Conservation (phyloP, 2,888 invertebrate species). For the Trissoscelio sp. region DNA sequence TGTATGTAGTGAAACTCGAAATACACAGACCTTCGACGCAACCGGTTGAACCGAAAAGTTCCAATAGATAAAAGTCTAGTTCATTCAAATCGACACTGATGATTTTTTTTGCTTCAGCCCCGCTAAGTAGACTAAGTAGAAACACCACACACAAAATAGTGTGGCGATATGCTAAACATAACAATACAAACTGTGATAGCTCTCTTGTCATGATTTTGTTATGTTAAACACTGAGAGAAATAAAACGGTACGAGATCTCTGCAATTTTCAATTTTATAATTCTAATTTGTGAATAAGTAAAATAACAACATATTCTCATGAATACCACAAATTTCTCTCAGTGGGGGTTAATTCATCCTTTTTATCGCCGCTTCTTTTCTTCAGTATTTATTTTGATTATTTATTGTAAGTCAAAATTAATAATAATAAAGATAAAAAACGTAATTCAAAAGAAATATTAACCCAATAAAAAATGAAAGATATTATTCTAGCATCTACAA, state of each 20-base stretch:
- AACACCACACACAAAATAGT: conserved; percentile 70
- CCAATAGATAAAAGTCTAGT: conserved; percentile 76
- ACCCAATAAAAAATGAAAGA: no score
- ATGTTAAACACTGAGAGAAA: conserved; percentile 37
- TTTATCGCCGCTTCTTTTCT: not conserved
- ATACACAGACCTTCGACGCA: conserved; percentile 82
- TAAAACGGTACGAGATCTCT: conserved; percentile 10
- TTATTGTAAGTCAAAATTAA: no score
- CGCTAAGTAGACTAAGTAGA: conserved; percentile 71
- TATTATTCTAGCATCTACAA: no score
- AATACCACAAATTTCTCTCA: conserved; percentile 14
- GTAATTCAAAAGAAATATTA: no score
- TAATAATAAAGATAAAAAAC: no score
- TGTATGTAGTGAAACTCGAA: conserved; percentile 68
- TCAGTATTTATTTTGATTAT: not conserved
- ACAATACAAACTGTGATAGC: conserved; percentile 71
- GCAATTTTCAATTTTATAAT: not conserved
- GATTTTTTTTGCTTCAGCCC: conserved; percentile 71
- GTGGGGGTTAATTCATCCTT: not conserved
- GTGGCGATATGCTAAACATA: conserved; percentile 72
- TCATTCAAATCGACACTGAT: conserved; percentile 59
- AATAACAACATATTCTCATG: not conserved
- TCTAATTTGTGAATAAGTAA: no score
- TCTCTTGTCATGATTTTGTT: not conserved
- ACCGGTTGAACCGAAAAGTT: conserved; percentile 80